Evolutionary conservation across 2,888 invertebrate species (phyloP), one percentile per base, ranked within the genome.

Genomic region (Selenia dentaria): DNA sequence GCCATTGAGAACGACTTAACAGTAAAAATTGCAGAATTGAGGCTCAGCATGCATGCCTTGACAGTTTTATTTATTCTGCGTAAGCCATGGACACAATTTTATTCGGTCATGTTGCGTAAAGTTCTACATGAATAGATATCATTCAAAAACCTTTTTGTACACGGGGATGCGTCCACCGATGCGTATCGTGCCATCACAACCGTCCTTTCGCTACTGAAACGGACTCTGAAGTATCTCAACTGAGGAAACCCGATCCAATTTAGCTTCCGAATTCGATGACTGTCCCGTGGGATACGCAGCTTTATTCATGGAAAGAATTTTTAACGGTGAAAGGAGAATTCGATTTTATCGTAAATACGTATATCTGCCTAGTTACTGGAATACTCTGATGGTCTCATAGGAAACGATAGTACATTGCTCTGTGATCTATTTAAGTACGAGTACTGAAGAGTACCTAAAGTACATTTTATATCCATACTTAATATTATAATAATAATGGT

Each of bases 231-330:
- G 77, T 76, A 80, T 77, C 68, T 70, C 58, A 65, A 70, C 75
- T 66, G 70, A 77, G 71, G 37, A 77, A 81, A 74, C 74, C 74
- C 65, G 74, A 84, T 83, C 79, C 83, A 85, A 84, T 85, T 83
- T 83, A 75, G 77, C 61, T 69, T 60, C 72, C 71, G 75, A 82
- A 79, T 79, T 70, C 77, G 70, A 76, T 77, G 80, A 79, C 74
- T 71, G 72, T 79, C 83, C 81, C 82, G 20, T 20, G 80, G 76
- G 83, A 78, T 57, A 66, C 67, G 58, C 69, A 68, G 76, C 72
- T 75, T 79, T 82, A 83, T 82, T 81, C 81, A 80, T 71, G 74
- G 70, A 77, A 75, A 70, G 70, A 79, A 79, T 80, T 80, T 58
- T 79, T 74, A 77, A 77, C 73, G 64, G 67, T 58, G 62, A 68